Percentiles rank a stretch among this genome's conserved stretches.
Conservation (phyloP, 1,140 invertebrate genomes). For the Pseudomyrmex pallidus region DNA sequence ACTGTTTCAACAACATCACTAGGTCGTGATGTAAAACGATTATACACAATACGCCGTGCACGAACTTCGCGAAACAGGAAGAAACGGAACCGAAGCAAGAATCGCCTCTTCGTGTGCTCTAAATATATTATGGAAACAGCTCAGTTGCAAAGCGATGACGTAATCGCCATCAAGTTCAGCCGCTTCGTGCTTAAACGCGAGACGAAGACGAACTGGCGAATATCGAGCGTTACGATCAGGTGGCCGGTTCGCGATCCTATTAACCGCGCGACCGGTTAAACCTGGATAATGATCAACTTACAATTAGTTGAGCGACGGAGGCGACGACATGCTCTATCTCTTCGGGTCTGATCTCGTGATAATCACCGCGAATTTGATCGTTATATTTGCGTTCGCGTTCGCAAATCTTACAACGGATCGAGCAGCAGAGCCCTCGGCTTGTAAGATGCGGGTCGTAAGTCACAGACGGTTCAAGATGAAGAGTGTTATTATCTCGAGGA, state of each 20-base stretch:
- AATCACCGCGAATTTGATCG: slow-evolving; percentile 58
- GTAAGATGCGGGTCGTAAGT: slow-evolving; percentile 19
- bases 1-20: not conserved
- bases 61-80: not conserved
- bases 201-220: slow-evolving; percentile 66
- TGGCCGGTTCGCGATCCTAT: slow-evolving; percentile 68
- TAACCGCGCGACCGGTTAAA: slow-evolving; percentile 60
- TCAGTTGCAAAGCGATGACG: slow-evolving; percentile 69
- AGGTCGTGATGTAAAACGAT: not conserved
- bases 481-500: slow-evolving; percentile 48
- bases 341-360: not conserved
- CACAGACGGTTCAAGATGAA: slow-evolving; percentile 45
- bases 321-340: slow-evolving; percentile 47
- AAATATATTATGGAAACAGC: slow-evolving; percentile 58
- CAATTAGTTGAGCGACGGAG: slow-evolving; percentile 36
- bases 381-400: slow-evolving; percentile 51
- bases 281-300: slow-evolving; percentile 53
- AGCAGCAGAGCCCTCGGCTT: not conserved
- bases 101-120: slow-evolving; percentile 39
- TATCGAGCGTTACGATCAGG: slow-evolving; percentile 59
- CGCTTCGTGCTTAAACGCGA: slow-evolving; percentile 26
- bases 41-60: not conserved
- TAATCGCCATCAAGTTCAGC: slow-evolving; percentile 72
- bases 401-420: not conserved
- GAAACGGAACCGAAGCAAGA: slow-evolving; percentile 32